Evolutionary conservation across 2,888 invertebrate species (phyloP), one percentile per base, ranked within the genome.

Genomic region (Argyresthia albistria): DNA sequence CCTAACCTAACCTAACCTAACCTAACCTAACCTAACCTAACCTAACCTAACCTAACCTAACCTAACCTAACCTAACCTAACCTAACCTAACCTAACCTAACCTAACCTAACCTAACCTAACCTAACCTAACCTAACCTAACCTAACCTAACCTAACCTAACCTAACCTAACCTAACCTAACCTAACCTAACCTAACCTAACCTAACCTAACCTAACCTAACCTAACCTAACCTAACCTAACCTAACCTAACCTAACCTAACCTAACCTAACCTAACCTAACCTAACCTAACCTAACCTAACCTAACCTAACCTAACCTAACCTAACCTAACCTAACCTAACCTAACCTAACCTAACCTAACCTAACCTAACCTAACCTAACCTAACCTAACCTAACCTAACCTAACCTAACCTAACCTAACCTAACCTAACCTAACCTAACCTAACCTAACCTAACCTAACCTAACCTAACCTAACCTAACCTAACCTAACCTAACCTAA

Each of bases 1-100:
- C 54, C 52, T 46, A 53, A 50, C 53, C 47, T 52, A 52, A 52
- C 55, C 55, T 53, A 55, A 55, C 55, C 53, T 50, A 56, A 54
- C 58, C 56, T 58, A 54, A 56, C 56, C 57, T 56, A 54, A 53
- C 55, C 54, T 55, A 54, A 54, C 57, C 59, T 57, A 60, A 60
- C 60, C 59, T 59, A 59, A 59, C 58, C 60, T 59, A 59, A 59
- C 59, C 59, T 61, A 61, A 61, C 61, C 61, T 59, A 61, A 59
- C 59, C 61, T 59, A 60, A 61, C 59, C 61, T 59, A 60, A 61
- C 60, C 60, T 59, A 60, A 57, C 59, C 56, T 56, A 58, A 58
- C 58, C 59, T 57, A 59, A 50, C 50, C 50, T 43, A 42, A 50
- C 42, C 50, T 43, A 42, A 50, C 42, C 50, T 43, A 42, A 50